Conservation (phyloP, 1,140 invertebrate species). For the Arctopsyche grandis region DNA sequence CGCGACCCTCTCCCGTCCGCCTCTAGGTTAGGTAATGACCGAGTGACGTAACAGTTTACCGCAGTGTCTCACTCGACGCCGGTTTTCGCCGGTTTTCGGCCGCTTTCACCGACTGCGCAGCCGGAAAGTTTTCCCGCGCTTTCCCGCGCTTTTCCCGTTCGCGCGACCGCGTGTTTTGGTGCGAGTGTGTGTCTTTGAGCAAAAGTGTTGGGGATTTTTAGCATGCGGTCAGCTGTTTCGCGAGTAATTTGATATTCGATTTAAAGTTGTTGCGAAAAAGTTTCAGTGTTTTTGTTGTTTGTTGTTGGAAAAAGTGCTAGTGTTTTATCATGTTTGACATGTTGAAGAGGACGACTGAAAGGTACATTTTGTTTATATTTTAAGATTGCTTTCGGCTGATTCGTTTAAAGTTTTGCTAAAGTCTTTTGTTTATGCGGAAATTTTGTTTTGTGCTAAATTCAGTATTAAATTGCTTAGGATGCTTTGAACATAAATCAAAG, state of each 20-base stretch:
- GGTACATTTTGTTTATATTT: not conserved
- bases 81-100: slow-evolving; percentile 15
- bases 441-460: no score
- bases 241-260: no score
- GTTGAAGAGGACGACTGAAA: slow-evolving; percentile 34
- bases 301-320: not conserved
- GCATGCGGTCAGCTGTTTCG: no score
- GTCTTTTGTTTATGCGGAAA: no score
- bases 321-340: slow-evolving; percentile 30
- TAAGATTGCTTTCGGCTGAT: not conserved
- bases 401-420: no score
- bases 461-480: no score
- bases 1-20: not conserved
- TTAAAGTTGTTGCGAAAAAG: no score
- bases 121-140: not conserved
- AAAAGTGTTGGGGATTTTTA: not conserved
- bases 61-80: slow-evolving; percentile 35
- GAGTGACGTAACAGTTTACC: slow-evolving; percentile 42
- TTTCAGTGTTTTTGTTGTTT: not conserved
- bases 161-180: not conserved
- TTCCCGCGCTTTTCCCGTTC: not conserved
- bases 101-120: slow-evolving; percentile 2
- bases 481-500: no score
- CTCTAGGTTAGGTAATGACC: slow-evolving; percentile 43
- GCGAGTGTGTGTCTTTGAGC: not conserved